A percentile compares a stretch with the other conserved stretches of the same genome.
These are phyloP conservation scores for Zosterops lateralis DNA, from an alignment of 2,113 vertebrate genomes.

Conservation along the genomic window DNA sequence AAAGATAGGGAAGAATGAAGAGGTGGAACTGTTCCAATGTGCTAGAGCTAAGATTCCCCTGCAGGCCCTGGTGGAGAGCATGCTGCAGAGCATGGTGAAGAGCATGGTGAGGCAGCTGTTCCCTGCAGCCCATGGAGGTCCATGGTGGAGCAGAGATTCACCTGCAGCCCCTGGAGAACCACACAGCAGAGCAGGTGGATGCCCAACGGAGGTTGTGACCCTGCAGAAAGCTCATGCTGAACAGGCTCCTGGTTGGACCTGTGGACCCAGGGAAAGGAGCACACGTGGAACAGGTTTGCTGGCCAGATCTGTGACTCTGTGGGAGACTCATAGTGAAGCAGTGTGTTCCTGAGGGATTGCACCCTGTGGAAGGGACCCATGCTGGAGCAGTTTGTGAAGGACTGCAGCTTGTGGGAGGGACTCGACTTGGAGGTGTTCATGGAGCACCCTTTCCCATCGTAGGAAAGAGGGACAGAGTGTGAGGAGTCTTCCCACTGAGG, in stretches of 20 bases:
- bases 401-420: not conserved
- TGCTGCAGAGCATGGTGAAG: not conserved
- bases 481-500: not conserved
- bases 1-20: not conserved
- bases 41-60: not conserved
- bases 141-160: not conserved
- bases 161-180: not conserved
- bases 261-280: not conserved
- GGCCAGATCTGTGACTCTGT: not conserved
- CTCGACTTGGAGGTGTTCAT: not conserved
- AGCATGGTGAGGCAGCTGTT: not conserved
- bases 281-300: fast-evolving
- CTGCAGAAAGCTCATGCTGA: not conserved
- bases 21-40: not conserved
- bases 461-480: not conserved
- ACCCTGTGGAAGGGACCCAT: not conserved
- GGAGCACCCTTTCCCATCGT: not conserved
- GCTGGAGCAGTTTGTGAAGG: not conserved
- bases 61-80: not conserved
- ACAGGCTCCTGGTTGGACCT: not conserved
- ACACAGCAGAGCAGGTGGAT: not conserved
- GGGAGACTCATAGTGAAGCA: too few species aligned
- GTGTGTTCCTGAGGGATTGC: not conserved
- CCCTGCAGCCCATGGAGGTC: not conserved
- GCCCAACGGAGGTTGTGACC: not conserved